These are phyloP conservation scores for Eurytoma californica DNA, from an alignment of 2,888 invertebrate genomes.

Conservation along the genomic window DNA sequence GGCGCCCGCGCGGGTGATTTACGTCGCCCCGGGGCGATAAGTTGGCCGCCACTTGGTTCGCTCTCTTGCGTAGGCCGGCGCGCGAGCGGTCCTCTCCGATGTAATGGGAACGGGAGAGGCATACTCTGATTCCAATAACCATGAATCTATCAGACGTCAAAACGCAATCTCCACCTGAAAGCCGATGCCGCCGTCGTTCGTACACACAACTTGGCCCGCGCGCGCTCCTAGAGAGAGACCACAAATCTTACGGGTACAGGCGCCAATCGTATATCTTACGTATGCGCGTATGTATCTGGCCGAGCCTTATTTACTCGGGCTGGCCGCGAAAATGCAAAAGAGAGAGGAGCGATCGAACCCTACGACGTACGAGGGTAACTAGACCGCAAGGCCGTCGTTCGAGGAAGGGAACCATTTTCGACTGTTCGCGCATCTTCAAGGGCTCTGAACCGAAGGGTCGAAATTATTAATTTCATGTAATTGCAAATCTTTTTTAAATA, in stretches of 20 bases:
- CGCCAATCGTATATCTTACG: constrained; percentile 63
- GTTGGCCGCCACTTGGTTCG: constrained; percentile 55
- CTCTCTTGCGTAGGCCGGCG: background rate
- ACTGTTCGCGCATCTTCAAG: background rate
- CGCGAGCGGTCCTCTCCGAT: constrained; percentile 32
- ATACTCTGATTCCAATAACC: constrained; percentile 83
- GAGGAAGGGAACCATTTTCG: background rate
- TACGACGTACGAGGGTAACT: constrained; percentile 8
- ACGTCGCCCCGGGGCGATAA: constrained; percentile 68
- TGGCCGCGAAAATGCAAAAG: constrained; percentile 63
- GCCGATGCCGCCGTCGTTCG: constrained; percentile 70
- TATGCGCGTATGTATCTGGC: background rate
- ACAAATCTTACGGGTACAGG: constrained; percentile 69
- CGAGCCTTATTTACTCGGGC: constrained; percentile 47
- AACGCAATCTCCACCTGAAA: constrained; percentile 81
- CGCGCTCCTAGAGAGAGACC: constrained; percentile 57
- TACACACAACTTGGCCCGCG: constrained; percentile 1
- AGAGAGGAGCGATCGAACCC: constrained; percentile 40
- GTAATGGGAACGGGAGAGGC: constrained; percentile 62
- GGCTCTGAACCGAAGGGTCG: no score
- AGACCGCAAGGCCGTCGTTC: constrained; percentile 19
- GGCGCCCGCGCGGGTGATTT: constrained; percentile 63
- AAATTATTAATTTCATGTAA: background rate
- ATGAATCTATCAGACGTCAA: constrained; percentile 88
- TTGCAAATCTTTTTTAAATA: background rate